Conservation (phyloP, 2,797 vertebrate genomes). For the Takifugu ocellatus region DNA sequence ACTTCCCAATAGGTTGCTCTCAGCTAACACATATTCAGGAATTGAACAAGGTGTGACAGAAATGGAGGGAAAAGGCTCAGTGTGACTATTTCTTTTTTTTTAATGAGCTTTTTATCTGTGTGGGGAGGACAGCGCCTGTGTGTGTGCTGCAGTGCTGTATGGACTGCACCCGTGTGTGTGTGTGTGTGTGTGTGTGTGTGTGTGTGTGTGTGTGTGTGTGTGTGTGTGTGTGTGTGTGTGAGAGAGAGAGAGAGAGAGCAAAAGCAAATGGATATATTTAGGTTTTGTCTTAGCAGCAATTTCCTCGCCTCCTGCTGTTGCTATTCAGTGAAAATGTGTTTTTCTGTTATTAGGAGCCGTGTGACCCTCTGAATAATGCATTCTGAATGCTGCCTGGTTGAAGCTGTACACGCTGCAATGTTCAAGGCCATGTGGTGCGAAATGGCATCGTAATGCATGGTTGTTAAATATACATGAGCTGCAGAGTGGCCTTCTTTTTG, state of each 20-base stretch:
- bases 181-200: slow-evolving; percentile 2
- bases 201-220: slow-evolving; percentile 3
- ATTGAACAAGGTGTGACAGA: slow-evolving; percentile 14
- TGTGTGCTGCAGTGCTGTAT: slow-evolving; percentile 2
- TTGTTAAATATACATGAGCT: slow-evolving; percentile 64
- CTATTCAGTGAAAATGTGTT: slow-evolving; percentile 44
- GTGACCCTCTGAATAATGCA: slow-evolving; percentile 64
- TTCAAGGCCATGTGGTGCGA: slow-evolving; percentile 30
- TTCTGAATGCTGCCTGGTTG: slow-evolving; percentile 34
- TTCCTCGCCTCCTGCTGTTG: slow-evolving; percentile 33
- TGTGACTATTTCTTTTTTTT: slow-evolving; percentile 42
- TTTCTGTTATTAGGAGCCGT: slow-evolving; percentile 49
- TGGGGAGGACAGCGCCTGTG: background rate
- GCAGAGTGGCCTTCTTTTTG: slow-evolving; percentile 50
- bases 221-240: slow-evolving; percentile 2
- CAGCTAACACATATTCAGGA: background rate
- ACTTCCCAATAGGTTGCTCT: too few species aligned
- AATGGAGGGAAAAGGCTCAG: slow-evolving; percentile 12
- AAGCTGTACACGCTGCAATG: slow-evolving; percentile 26
- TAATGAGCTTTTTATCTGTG: slow-evolving; percentile 24
- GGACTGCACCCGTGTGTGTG: background rate
- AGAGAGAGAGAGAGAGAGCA: slow-evolving; percentile 5
- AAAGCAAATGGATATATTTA: slow-evolving; percentile 49
- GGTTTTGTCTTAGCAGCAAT: slow-evolving; percentile 53
- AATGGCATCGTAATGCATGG: slow-evolving; percentile 24